These are phyloP conservation scores for Dicaeum eximium DNA, from an alignment of 2,113 vertebrate genomes.

Conservation along the genomic window DNA sequence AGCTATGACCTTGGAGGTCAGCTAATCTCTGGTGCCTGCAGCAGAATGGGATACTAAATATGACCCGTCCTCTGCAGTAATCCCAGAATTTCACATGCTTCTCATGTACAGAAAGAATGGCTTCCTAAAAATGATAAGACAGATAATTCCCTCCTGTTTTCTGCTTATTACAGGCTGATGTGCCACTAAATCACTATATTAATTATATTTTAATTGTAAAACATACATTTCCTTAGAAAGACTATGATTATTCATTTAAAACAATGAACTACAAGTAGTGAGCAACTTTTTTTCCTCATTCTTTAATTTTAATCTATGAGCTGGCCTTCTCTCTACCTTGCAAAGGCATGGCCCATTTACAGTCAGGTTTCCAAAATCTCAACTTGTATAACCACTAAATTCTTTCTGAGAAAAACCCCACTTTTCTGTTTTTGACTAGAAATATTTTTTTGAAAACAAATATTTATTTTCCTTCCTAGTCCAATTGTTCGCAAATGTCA, in stretches of 20 bases:
- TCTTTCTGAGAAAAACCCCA: accelerated
- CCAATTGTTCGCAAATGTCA: not conserved
- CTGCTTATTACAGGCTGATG: not conserved
- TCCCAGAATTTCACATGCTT: not conserved
- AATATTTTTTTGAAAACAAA: not conserved
- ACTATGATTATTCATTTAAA: not conserved
- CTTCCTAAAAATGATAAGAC: not conserved
- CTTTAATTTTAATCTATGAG: not conserved
- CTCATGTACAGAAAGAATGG: not conserved
- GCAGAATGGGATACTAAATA: not conserved
- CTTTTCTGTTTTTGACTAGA: not conserved
- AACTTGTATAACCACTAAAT: not conserved
- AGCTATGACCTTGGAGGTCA: not conserved
- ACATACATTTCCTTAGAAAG: not conserved
- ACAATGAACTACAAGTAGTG: not conserved
- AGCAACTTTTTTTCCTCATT: not conserved
- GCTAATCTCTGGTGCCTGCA: not conserved
- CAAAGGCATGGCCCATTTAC: not conserved
- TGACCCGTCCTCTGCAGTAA: not conserved
- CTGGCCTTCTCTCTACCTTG: not conserved
- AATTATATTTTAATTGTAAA: not conserved
- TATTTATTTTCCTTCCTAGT: not conserved
- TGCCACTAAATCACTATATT: not conserved
- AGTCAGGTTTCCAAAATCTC: not conserved
- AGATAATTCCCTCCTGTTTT: not conserved